Base-by-base conservation (phyloP, 1,140 invertebrate species). In the Plectrocnemia conspersa region DNA sequence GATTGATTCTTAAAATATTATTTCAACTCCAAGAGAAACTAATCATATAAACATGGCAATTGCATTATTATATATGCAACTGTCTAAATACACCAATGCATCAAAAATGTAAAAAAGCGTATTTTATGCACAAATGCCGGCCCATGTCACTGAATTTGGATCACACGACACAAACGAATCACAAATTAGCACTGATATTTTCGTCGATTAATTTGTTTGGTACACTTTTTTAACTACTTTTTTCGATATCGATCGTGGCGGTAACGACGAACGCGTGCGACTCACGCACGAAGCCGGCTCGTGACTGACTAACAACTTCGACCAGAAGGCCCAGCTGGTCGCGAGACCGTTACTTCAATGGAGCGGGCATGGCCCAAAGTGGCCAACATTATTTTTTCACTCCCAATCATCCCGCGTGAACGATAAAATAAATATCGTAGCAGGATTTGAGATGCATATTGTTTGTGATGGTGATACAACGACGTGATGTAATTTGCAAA, bases 261-360 rank as follows among this genome's bases (percentile, higher is more conserved):
- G 27, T 7, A n/a, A 29, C 7, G n/a, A 10, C 6, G 5, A 15
- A 16, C 35, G 15, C 35, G 35, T 38, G 35, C 13, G 10, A 38
- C 35, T 16, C 10, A 16, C 35, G 5, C 5, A 5, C 35, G 18
- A 16, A 16, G 35, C 35, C 35, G 35, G 35, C 35, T 38, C 35
- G 35, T 7, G 15, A 38, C 35, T 38, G 35, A 38, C 35, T n/a
- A 29, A n/a, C 27, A 29, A 7, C n/a, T 6, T 6, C 6, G 27
- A 29, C 6, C 6, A 29, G 27, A n/a, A n/a, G 27, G 13, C 5
- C 35, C 35, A 38, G 35, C 35, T 38, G 35, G 6, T 29, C 27
- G 27, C 6, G 27, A n/a, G 35, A 38, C 35, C 35, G 35, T 38
- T 38, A 38, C 15, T 38, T 16, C 35, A 38, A 38, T 38, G 35